Conservation (phyloP, 2,888 invertebrate species). For the Pasiphila rectangulata region DNA sequence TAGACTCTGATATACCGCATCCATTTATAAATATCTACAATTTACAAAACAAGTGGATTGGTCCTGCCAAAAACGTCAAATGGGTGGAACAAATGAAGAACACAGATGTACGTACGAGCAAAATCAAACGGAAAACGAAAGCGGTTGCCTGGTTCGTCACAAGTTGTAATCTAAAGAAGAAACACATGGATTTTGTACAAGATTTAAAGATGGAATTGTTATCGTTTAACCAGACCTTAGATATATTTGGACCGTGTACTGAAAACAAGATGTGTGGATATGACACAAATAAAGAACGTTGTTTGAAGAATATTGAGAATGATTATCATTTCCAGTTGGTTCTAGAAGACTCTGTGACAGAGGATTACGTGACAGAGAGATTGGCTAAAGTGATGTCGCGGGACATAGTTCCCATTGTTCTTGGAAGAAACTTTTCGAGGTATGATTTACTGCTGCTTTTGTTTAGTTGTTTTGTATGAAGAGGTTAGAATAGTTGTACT, state of each 20-base stretch:
- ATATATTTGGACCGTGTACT: slow-evolving; percentile 58
- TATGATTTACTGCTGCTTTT: too few relatives aligned
- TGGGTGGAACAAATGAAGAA: slow-evolving; percentile 53
- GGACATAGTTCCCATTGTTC: slow-evolving; percentile 57
- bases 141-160: slow-evolving; percentile 60
- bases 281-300: slow-evolving; percentile 33
- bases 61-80: slow-evolving; percentile 47
- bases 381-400: slow-evolving; percentile 53
- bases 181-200: slow-evolving; percentile 49
- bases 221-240: slow-evolving; percentile 56
- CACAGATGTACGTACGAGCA: slow-evolving; percentile 31
- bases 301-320: slow-evolving; percentile 55
- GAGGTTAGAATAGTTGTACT: too few relatives aligned
- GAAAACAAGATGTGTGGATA: slow-evolving; percentile 47
- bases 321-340: slow-evolving; percentile 62
- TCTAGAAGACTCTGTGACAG: slow-evolving; percentile 54
- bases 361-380: slow-evolving; percentile 59
- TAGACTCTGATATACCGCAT: slow-evolving; percentile 61
- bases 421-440: slow-evolving; percentile 59
- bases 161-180: slow-evolving; percentile 53
- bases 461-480: too few relatives aligned
- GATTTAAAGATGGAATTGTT: slow-evolving; percentile 51
- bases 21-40: slow-evolving; percentile 56
- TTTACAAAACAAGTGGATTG: slow-evolving; percentile 43
- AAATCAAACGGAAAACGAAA: slow-evolving; percentile 48